Conservation (phyloP, 2,888 invertebrate species). For the Sarcophaga variegata region DNA sequence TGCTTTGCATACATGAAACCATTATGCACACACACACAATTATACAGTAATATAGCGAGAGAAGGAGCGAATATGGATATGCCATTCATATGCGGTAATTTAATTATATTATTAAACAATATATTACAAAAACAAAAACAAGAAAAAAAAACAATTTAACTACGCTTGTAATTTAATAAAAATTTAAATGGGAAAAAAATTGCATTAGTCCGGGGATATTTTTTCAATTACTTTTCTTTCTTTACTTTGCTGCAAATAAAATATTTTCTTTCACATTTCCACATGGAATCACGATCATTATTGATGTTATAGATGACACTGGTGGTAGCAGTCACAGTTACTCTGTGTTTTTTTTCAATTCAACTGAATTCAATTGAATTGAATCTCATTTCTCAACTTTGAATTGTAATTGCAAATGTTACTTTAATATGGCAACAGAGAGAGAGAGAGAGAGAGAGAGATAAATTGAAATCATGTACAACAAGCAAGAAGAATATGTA, state of each 20-base stretch:
- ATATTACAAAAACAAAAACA: background rate
- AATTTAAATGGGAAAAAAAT: background rate
- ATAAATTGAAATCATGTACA: background rate
- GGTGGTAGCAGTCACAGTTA: background rate
- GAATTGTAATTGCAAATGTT: constrained; percentile 60
- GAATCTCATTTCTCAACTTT: constrained; percentile 46
- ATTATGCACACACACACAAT: background rate
- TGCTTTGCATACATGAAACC: too few relatives aligned
- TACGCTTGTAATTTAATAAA: background rate
- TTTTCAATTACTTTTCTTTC: constrained; percentile 6
- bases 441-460: background rate
- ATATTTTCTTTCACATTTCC: background rate
- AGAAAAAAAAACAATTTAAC: background rate
- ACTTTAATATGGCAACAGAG: constrained; percentile 38
- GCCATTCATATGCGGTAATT: background rate
- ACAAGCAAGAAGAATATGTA: too few relatives aligned
- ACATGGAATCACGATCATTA: constrained; percentile 29
- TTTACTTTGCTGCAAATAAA: background rate
- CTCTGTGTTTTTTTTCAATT: constrained; percentile 32
- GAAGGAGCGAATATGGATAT: background rate
- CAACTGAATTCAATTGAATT: constrained; percentile 49
- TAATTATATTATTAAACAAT: background rate
- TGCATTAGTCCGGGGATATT: background rate
- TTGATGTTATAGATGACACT: background rate
- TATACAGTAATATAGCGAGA: background rate